Conservation (phyloP, 2,113 vertebrate species). For the Rousettus leschenaultii region DNA sequence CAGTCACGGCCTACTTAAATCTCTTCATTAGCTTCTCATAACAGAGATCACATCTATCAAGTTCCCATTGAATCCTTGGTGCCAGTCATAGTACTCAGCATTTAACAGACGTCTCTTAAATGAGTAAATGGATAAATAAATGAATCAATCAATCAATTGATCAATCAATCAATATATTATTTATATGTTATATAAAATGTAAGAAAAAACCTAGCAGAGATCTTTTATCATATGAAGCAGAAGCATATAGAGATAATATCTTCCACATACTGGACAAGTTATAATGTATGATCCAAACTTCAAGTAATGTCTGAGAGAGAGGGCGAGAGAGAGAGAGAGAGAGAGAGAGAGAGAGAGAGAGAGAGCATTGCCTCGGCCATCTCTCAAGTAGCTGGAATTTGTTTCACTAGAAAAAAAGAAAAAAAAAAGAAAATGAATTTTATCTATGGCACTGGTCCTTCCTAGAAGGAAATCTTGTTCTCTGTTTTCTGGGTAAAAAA, state of each 20-base stretch:
- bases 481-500: background rate
- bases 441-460: background rate
- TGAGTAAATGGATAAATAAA: background rate
- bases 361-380: background rate
- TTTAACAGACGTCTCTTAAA: background rate
- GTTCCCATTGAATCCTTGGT: background rate
- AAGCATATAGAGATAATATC: background rate
- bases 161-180: background rate
- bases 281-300: background rate
- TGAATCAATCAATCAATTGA: background rate
- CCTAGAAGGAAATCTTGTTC: background rate
- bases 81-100: background rate
- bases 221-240: background rate
- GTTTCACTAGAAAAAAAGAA: background rate
- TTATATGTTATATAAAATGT: background rate
- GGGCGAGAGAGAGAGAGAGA: background rate
- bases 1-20: background rate
- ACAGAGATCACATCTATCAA: background rate
- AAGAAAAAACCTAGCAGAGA: background rate
- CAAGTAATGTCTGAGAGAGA: background rate
- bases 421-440: background rate
- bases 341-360: background rate
- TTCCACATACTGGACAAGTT: background rate
- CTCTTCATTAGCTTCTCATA: background rate
- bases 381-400: background rate